These are phyloP conservation scores for Habropoda laboriosa DNA, from an alignment of 1,140 invertebrate species.

Conservation along the genomic window DNA sequence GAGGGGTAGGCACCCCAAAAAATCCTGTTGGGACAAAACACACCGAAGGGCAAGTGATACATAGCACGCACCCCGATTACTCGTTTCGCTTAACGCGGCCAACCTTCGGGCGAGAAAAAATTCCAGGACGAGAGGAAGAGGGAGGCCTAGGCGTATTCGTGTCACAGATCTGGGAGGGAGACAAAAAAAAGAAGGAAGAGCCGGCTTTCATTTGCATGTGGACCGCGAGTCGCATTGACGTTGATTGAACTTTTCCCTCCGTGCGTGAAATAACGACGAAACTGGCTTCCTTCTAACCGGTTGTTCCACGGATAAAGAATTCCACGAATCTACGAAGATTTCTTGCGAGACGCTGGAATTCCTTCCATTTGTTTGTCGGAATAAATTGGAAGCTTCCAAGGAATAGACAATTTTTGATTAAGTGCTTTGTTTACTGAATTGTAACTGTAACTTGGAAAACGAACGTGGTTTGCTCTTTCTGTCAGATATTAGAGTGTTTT, in stretches of 20 bases:
- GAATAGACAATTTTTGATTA: too few species aligned
- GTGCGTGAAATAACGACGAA: constrained; percentile 16
- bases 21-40: constrained; percentile 51
- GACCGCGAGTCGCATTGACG: not conserved
- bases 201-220: constrained; percentile 4
- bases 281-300: not conserved
- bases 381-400: too few species aligned
- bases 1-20: constrained; percentile 22
- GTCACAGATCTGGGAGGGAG: not conserved
- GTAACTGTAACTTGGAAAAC: too few species aligned
- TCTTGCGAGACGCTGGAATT: not conserved
- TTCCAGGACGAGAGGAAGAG: not conserved
- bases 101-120: constrained; percentile 27
- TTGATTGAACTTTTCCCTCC: constrained; percentile 11
- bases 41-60: constrained; percentile 31
- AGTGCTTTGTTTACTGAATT: too few species aligned
- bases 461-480: too few species aligned
- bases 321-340: not conserved
- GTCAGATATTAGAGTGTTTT: too few species aligned
- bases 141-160: not conserved
- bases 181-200: too few species aligned
- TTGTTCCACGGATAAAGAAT: not conserved
- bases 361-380: too few species aligned
- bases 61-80: constrained; percentile 10
- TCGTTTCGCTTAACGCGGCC: constrained; percentile 16